Percentiles rank a stretch among this genome's conserved stretches.
Conservation (phyloP, 2,888 invertebrate genomes). For the Chorisops tibialis region DNA sequence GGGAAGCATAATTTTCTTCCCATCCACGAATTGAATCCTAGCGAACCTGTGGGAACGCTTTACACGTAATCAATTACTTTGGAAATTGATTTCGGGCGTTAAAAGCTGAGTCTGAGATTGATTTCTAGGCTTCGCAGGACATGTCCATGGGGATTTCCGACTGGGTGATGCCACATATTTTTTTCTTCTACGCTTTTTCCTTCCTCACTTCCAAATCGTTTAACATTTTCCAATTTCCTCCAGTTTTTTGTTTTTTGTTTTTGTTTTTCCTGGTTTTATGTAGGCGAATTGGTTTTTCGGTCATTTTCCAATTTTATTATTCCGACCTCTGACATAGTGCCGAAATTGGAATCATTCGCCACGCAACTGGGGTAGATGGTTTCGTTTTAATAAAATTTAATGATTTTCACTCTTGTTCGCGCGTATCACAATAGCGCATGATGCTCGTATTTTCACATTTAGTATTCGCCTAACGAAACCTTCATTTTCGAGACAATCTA, state of each 20-base stretch:
- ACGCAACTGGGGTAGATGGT: neutral
- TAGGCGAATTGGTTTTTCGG: slow-evolving; percentile 19
- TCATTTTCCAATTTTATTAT: slow-evolving; percentile 25
- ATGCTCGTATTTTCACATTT: too few relatives aligned
- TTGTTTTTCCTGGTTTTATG: neutral
- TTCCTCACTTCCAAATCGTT: slow-evolving; percentile 18
- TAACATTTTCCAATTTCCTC: slow-evolving; percentile 23
- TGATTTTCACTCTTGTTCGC: slow-evolving; percentile 22
- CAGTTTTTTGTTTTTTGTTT: slow-evolving; percentile 6
- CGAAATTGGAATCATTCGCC: neutral
- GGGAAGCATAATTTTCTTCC: too few relatives aligned
- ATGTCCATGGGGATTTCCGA: neutral
- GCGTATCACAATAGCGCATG: too few relatives aligned
- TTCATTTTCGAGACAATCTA: too few relatives aligned
- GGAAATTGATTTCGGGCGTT: slow-evolving; percentile 33
- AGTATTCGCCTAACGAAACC: too few relatives aligned
- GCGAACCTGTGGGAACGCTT: slow-evolving; percentile 29
- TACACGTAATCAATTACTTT: slow-evolving; percentile 35
- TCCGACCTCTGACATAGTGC: neutral
- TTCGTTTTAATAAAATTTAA: slow-evolving; percentile 26
- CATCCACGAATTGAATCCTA: neutral
- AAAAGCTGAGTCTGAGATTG: slow-evolving; percentile 27
- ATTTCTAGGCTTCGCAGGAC: slow-evolving; percentile 20
- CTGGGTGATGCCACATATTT: neutral
- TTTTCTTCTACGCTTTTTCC: too few relatives aligned